A percentile compares a stretch with the other conserved stretches of the same genome.
These are phyloP conservation scores for Bimastos eiseni DNA, from an alignment of 2,888 invertebrate species.

Conservation along the genomic window DNA sequence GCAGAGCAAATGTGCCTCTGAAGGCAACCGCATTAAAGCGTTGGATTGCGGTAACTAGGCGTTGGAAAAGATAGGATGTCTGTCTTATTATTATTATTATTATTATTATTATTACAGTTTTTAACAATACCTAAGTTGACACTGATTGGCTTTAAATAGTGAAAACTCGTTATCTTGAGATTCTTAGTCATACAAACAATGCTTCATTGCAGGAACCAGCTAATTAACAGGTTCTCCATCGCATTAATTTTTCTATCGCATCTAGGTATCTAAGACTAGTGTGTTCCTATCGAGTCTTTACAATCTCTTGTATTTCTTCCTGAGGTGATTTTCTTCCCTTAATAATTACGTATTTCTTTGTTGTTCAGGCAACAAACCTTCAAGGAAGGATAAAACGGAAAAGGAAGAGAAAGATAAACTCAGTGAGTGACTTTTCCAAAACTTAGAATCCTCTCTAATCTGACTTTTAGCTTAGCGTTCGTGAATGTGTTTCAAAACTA, in stretches of 20 bases:
- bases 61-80: too few relatives aligned
- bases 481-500: not conserved
- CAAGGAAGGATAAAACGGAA: slow-evolving; percentile 52
- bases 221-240: too few relatives aligned
- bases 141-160: not conserved
- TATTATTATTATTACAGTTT: not conserved
- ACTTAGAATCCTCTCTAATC: not conserved
- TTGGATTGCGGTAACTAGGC: too few relatives aligned
- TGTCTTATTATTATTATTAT: not conserved
- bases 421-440: slow-evolving; percentile 36
- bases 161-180: too few relatives aligned
- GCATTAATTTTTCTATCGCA: too few relatives aligned
- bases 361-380: slow-evolving; percentile 38
- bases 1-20: too few relatives aligned
- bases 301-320: too few relatives aligned
- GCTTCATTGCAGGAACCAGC: too few relatives aligned
- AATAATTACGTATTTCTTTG: not conserved
- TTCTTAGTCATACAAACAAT: too few relatives aligned
- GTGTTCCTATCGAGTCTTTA: too few relatives aligned
- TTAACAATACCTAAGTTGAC: not conserved
- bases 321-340: not conserved
- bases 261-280: too few relatives aligned
- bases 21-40: too few relatives aligned
- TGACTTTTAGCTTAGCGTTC: not conserved
- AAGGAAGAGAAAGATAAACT: slow-evolving; percentile 51